Percentiles rank a stretch among this genome's conserved stretches.
These are phyloP conservation scores for Entomyzon cyanotis DNA, from an alignment of 2,113 vertebrate species.

Conservation along the genomic window DNA sequence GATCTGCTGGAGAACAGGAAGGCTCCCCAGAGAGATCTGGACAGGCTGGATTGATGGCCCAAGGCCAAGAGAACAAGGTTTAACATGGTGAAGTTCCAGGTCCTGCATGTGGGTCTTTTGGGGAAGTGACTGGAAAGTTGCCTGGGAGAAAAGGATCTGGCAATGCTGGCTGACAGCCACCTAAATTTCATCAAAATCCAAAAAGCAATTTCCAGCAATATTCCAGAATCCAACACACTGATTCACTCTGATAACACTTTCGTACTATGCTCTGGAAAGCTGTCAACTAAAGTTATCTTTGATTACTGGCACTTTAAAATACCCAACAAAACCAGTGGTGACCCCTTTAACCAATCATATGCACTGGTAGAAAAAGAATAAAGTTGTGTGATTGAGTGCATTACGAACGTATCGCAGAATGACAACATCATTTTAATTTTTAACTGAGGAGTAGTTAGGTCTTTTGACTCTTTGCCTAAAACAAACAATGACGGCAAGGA, in stretches of 20 bases:
- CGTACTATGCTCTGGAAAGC: background rate
- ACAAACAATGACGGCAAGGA: background rate
- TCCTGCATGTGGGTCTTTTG: background rate
- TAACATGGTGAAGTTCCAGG: background rate
- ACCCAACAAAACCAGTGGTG: background rate
- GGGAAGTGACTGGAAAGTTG: background rate
- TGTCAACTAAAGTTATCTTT: background rate
- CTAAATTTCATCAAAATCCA: background rate
- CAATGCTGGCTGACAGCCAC: background rate
- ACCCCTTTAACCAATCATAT: background rate
- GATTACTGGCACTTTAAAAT: background rate
- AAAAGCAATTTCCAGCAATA: background rate
- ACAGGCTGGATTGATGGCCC: accelerated
- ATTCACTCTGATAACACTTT: accelerated
- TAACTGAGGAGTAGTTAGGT: background rate
- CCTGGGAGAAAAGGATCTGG: background rate
- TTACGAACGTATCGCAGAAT: background rate
- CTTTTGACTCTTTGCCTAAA: background rate
- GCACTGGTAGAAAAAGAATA: background rate
- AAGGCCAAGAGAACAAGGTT: accelerated
- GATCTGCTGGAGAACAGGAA: background rate
- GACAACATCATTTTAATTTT: background rate
- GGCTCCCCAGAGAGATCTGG: background rate
- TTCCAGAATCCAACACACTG: background rate
- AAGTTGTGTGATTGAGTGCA: background rate